Evolutionary conservation across 2,113 vertebrate genomes (phyloP), one percentile per base, ranked within the genome.

Genomic region (Platichthys stellatus): DNA sequence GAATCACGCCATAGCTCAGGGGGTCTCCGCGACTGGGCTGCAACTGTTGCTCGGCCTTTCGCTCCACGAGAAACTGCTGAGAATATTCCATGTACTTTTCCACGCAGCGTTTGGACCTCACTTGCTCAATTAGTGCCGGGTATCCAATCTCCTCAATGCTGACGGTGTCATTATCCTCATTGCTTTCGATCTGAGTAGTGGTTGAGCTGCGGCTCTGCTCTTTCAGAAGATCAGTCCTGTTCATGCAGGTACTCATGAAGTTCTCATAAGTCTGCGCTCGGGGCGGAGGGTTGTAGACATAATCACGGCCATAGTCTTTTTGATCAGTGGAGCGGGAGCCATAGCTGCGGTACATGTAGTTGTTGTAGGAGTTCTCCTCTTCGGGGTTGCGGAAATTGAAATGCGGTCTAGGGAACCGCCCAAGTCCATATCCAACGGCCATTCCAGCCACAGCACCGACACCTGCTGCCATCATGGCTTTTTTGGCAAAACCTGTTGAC

Each of bases 331-430:
- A 93, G 6, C 64, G 61, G 14, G 72, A 63, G 51, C 90, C 93
- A 13, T 94, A 93, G 11, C 53, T 86, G 1, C 54, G 63, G 66
- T 94, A 92, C 94, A 95, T 95, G 87, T 95, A 94, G 72, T 90
- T 90, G 84, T 95, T 95, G 84, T 95, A 95, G 67, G 90, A 82
- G 4, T 85, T 28, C 85, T 94, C 92, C 72, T 95, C 94, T 79
- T 93, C 63, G 0, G 80, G 92, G 74, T 53, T 94, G 23, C 84
- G 89, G 73, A 95, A 94, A 13, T 40, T 47, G 53, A 94, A 93
- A 82, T 94, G 85, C 2, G 94, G 94, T 18, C 92, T 89, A 17
- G 93, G 94, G 51, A 94, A 94, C 11, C 92, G 92, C 1, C 94
- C 93, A 0, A 95, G 56, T 65, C 94, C 93, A 7, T 94, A 94